A percentile compares a stretch with the other conserved stretches of the same genome.
phyloP scores from a whole-genome alignment of 2,888 invertebrate genomes.

The Macrophya alboannulata region DNA sequence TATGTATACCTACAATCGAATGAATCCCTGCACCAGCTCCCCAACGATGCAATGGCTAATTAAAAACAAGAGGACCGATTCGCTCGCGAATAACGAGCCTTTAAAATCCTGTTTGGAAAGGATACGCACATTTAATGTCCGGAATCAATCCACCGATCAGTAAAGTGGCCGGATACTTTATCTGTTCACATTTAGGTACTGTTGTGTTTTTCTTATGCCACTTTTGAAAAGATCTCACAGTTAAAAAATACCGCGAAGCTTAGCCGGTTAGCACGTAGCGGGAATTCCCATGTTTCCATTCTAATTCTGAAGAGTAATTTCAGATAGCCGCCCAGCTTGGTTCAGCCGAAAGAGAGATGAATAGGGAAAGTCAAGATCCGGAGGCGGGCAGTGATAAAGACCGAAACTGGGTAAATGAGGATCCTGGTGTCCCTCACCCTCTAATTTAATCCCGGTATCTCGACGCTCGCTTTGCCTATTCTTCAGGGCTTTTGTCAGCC shows the following conservation, averaged over 20 bases:
- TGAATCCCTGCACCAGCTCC: neutral
- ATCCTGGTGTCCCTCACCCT: slow-evolving; percentile 12
- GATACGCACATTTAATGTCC: slow-evolving; percentile 30
- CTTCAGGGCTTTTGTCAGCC: slow-evolving; percentile 25
- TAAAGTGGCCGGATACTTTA: neutral
- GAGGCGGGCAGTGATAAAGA: slow-evolving; percentile 33
- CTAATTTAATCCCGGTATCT: neutral
- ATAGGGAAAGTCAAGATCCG: slow-evolving; percentile 51
- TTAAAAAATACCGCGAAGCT: neutral
- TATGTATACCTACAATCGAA: neutral
- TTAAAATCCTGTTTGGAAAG: slow-evolving; percentile 28
- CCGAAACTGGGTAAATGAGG: slow-evolving; percentile 40
- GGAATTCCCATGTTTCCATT: slow-evolving; percentile 28
- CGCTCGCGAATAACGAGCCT: slow-evolving; percentile 5
- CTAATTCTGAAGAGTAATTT: slow-evolving; percentile 57
- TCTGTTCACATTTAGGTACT: neutral
- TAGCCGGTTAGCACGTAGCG: neutral
- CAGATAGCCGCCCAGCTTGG: slow-evolving; percentile 58
- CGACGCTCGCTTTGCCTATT: neutral
- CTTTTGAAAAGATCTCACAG: neutral
- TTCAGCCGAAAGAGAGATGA: slow-evolving; percentile 57
- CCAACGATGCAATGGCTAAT: slow-evolving; percentile 38
- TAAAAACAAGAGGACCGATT: slow-evolving; percentile 27
- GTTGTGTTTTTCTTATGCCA: neutral
- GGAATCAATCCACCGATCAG: slow-evolving; percentile 39